phyloP scores from a whole-genome alignment of 2,888 invertebrate genomes.

The Lepidonotus clava region DNA sequence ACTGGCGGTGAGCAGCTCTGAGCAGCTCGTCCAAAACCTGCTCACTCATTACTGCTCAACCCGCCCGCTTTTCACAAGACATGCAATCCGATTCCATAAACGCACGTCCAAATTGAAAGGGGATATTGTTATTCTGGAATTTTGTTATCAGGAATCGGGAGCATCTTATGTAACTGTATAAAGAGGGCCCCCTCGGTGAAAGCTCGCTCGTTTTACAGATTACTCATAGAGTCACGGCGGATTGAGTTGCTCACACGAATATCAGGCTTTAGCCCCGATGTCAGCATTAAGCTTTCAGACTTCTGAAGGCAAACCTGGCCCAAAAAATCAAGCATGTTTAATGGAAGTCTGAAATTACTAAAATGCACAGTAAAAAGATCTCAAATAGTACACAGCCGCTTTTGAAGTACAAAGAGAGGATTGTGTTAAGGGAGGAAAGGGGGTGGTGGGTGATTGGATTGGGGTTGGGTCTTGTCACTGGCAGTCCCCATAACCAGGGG shows the following conservation, averaged over 20 bases:
- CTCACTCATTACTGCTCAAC: not conserved
- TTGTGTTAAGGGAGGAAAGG: no score
- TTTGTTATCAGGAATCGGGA: not conserved
- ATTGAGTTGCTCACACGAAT: not conserved
- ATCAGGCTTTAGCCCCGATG: not conserved
- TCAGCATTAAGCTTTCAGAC: conserved; percentile 30
- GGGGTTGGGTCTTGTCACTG: no score
- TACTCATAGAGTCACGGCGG: conserved; percentile 13
- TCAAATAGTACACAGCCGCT: not conserved
- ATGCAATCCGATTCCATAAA: conserved; percentile 16
- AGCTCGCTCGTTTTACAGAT: not conserved
- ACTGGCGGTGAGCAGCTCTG: not conserved
- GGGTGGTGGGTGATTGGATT: not conserved
- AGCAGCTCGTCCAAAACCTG: not conserved
- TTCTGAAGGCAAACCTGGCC: not conserved
- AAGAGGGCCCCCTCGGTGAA: not conserved
- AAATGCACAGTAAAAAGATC: conserved; percentile 29
- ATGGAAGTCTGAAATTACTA: conserved; percentile 44
- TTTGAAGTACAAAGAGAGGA: conserved; percentile 21
- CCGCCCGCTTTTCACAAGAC: not conserved
- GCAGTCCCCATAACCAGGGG: no score
- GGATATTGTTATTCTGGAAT: conserved; percentile 39
- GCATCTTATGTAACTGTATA: conserved; percentile 1
- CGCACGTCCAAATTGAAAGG: conserved; percentile 25
- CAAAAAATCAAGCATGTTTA: conserved; percentile 32